These are phyloP conservation scores for Nasonia oneida DNA, from an alignment of 2,888 invertebrate genomes.

Conservation along the genomic window DNA sequence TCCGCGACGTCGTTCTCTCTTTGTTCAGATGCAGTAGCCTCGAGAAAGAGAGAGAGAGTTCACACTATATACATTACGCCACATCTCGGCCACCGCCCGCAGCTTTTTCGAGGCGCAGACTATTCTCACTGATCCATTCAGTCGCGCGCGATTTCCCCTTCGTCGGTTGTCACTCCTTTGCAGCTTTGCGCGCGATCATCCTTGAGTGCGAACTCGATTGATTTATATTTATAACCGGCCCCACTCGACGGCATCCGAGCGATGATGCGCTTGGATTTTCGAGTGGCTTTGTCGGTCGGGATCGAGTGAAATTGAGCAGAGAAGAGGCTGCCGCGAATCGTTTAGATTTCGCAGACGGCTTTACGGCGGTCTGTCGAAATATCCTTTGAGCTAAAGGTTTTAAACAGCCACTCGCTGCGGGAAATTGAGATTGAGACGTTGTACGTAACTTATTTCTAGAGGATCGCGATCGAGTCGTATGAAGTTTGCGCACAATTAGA, in stretches of 20 bases:
- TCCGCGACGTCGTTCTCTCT: not conserved
- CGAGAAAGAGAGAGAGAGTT: not conserved
- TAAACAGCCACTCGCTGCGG: not conserved
- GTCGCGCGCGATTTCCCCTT: slow-evolving; percentile 55
- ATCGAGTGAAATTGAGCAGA: not conserved
- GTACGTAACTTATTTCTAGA: not conserved
- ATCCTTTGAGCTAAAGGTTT: not conserved
- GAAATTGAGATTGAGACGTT: not conserved
- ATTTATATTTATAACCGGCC: slow-evolving; percentile 23
- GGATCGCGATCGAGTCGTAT: too few species aligned
- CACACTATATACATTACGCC: not conserved
- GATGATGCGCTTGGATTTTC: not conserved
- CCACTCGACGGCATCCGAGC: not conserved
- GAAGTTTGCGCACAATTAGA: not conserved
- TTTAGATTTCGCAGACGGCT: slow-evolving; percentile 12
- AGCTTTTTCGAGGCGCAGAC: slow-evolving; percentile 21
- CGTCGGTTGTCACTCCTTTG: slow-evolving; percentile 12
- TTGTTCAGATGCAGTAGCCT: slow-evolving; percentile 6
- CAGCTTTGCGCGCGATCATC: slow-evolving; percentile 1
- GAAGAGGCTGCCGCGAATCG: not conserved
- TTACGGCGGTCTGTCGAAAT: slow-evolving; percentile 3
- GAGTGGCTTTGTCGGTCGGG: not conserved
- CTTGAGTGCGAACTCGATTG: slow-evolving; percentile 11
- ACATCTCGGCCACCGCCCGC: slow-evolving; percentile 22
- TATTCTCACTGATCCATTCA: slow-evolving; percentile 58